Conservation (phyloP, 1,140 invertebrate genomes). For the Caerostris darwini region DNA sequence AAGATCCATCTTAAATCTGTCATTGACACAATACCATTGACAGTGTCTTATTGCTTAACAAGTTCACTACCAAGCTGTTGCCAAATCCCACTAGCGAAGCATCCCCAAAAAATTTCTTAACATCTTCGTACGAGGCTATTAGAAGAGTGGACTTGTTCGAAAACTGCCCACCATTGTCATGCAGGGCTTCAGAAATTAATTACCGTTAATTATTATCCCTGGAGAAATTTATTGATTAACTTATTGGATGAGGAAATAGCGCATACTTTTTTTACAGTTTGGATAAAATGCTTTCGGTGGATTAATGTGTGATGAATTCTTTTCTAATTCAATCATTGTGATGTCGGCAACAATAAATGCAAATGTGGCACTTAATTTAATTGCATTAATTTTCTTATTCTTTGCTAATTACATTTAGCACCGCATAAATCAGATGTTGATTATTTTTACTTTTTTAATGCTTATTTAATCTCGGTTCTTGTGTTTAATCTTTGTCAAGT, state of each 20-base stretch:
- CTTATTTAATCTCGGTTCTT: not conserved
- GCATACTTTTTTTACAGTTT: not conserved
- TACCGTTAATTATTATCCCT: not conserved
- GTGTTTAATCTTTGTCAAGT: not conserved
- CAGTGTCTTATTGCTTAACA: not conserved
- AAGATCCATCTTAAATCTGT: too few relatives aligned
- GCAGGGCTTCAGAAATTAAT: not conserved
- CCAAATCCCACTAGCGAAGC: not conserved
- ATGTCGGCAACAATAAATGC: not conserved
- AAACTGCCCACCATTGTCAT: constrained; percentile 1
- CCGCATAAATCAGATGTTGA: not conserved
- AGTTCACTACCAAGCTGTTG: not conserved
- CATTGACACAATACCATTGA: not conserved
- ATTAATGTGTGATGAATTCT: not conserved
- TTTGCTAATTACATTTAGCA: not conserved
- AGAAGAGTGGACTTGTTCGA: not conserved
- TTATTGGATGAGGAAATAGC: not conserved
- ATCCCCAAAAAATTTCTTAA: not conserved
- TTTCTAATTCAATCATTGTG: not conserved
- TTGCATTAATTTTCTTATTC: not conserved
- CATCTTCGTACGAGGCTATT: not conserved
- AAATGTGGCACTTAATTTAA: not conserved
- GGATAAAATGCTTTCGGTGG: not conserved
- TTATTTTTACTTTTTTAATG: not conserved
- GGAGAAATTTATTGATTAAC: not conserved